Evolutionary conservation across 2,797 vertebrate species (phyloP).

Genomic region (Coregonus sp.): DNA sequence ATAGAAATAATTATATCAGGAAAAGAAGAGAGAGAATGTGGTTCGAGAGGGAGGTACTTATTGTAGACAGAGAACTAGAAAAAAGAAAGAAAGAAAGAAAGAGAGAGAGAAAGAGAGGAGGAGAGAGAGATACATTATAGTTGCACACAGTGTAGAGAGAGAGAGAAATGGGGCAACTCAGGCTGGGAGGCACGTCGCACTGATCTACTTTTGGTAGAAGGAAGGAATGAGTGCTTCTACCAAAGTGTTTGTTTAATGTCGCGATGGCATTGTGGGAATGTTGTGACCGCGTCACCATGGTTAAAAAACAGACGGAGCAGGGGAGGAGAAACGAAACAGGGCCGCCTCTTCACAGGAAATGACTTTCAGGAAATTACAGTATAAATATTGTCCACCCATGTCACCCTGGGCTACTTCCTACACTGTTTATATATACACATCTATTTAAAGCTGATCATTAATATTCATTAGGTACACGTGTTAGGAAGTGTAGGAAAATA

Average conservation of each 20-base stretch:
- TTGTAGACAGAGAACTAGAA: conserved; percentile 6
- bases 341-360: conserved; percentile 25
- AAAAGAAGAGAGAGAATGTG: conserved; percentile 6
- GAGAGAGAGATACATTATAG: not conserved
- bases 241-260: not conserved
- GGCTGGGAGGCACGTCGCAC: conserved; percentile 41
- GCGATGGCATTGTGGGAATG: not conserved
- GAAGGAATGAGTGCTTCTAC: not conserved
- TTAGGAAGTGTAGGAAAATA: not conserved
- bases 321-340: conserved; percentile 16
- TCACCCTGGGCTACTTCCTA: not conserved
- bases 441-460: not conserved
- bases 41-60: conserved; percentile 2
- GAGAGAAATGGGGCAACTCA: conserved; percentile 41
- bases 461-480: not conserved
- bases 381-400: too few relatives aligned
- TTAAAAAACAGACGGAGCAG: conserved; percentile 28
- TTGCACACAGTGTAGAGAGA: not conserved
- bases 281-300: not conserved
- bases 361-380: conserved; percentile 24
- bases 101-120: not conserved
- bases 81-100: not conserved
- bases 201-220: conserved; percentile 27
- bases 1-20: conserved; percentile 9
- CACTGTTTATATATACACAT: not conserved